These are phyloP conservation scores for Perccottus glenii DNA, from an alignment of 2,113 vertebrate species.

Conservation along the genomic window DNA sequence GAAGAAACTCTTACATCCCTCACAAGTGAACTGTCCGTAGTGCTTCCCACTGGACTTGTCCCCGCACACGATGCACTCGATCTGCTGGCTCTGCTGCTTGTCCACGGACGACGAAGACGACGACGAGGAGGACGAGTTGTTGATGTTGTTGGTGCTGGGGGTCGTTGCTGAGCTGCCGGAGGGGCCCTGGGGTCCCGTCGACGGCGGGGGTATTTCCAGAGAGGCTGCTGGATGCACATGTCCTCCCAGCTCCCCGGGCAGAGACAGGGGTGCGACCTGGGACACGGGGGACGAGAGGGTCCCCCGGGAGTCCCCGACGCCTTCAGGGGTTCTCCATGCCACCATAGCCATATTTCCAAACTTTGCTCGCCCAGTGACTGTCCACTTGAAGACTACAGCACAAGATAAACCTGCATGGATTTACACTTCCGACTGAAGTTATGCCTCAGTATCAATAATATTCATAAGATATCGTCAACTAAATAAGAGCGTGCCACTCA, in stretches of 20 bases:
- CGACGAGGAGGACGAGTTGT: slow-evolving; percentile 65
- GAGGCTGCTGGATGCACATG: slow-evolving; percentile 66
- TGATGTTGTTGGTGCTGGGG: slow-evolving; percentile 78
- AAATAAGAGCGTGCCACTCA: slow-evolving; percentile 27
- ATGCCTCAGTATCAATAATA: background rate
- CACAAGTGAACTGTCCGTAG: slow-evolving; percentile 97
- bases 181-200: slow-evolving; percentile 85
- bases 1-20: slow-evolving; percentile 97
- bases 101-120: slow-evolving; percentile 82
- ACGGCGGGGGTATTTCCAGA: slow-evolving; percentile 82
- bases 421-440: slow-evolving; percentile 14
- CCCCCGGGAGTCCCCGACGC: slow-evolving; percentile 90
- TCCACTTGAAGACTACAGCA: slow-evolving; percentile 38
- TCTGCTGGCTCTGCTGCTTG: slow-evolving; percentile 91
- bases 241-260: slow-evolving; percentile 67
- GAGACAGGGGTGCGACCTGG: slow-evolving; percentile 83
- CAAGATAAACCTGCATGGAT: slow-evolving; percentile 14
- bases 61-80: slow-evolving; percentile 95
- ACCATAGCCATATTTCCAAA: slow-evolving; percentile 96
- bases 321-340: slow-evolving; percentile 94
- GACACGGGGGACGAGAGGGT: slow-evolving; percentile 89
- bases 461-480: slow-evolving; percentile 11
- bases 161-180: slow-evolving; percentile 80
- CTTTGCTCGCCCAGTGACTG: slow-evolving; percentile 69
- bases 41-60: slow-evolving; percentile 98